These are phyloP conservation scores for Meiosimyza platycephala DNA, from an alignment of 2,888 invertebrate genomes.

Conservation along the genomic window DNA sequence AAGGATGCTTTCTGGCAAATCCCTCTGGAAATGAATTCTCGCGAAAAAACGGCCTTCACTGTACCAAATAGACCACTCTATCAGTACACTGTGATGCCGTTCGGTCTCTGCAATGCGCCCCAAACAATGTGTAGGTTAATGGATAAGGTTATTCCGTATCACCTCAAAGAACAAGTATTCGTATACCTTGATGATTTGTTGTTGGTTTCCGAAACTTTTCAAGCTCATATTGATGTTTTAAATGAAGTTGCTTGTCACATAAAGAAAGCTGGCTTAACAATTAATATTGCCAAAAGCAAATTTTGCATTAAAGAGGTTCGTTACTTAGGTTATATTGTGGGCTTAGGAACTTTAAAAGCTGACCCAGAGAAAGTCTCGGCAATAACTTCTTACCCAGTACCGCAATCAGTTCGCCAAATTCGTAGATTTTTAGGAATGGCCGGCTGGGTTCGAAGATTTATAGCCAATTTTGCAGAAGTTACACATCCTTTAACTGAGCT, in stretches of 20 bases:
- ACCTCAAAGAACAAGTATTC: slow-evolving; percentile 12
- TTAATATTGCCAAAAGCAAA: slow-evolving; percentile 27
- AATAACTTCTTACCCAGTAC: slow-evolving; percentile 31
- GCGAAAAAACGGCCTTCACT: too few species aligned
- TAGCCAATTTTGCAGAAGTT: slow-evolving; percentile 20
- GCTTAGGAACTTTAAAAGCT: slow-evolving; percentile 30
- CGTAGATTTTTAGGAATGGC: slow-evolving; percentile 36
- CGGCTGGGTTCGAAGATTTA: slow-evolving; percentile 35
- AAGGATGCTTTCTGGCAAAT: slow-evolving; percentile 8
- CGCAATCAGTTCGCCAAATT: slow-evolving; percentile 24
- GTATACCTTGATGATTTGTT: slow-evolving; percentile 36
- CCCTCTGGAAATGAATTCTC: too few species aligned
- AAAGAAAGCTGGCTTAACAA: slow-evolving; percentile 6
- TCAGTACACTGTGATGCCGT: neutral
- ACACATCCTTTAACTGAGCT: slow-evolving; percentile 29
- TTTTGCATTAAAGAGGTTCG: slow-evolving; percentile 35
- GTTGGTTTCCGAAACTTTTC: slow-evolving; percentile 35
- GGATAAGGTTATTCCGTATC: too few species aligned
- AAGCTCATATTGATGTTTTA: slow-evolving; percentile 17
- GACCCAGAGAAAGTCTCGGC: slow-evolving; percentile 37
- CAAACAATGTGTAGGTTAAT: too few species aligned
- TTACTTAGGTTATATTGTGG: slow-evolving; percentile 37
- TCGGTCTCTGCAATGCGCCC: neutral
- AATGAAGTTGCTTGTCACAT: slow-evolving; percentile 9
- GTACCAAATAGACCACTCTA: too few species aligned